Evolutionary conservation across 1,140 invertebrate species (phyloP).

Genomic region (Dendroctonus ponderosae): DNA sequence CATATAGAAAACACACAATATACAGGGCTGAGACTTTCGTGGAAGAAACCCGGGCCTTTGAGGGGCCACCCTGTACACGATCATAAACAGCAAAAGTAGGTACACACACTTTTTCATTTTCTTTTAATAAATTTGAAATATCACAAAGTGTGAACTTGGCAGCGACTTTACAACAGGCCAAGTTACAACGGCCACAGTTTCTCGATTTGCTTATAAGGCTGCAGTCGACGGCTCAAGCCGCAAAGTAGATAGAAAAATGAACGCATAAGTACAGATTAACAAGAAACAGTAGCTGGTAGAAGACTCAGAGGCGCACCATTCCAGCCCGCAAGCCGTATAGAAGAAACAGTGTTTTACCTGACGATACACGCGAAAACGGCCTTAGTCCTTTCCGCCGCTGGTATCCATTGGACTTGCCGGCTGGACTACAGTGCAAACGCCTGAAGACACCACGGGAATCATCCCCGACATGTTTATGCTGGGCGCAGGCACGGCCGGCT

Average conservation of each 20-base stretch:
- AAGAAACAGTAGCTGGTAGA: background rate
- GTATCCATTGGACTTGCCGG: conserved; percentile 69
- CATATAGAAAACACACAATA: too few species aligned
- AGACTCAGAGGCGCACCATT: background rate
- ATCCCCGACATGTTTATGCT: conserved; percentile 16
- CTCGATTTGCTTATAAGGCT: background rate
- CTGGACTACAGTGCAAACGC: conserved; percentile 44
- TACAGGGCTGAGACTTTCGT: too few species aligned
- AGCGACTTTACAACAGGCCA: too few species aligned
- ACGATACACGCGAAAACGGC: background rate
- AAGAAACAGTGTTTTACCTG: background rate
- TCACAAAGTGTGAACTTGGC: too few species aligned
- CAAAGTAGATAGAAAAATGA: background rate
- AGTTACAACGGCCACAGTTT: too few species aligned
- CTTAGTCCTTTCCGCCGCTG: conserved; percentile 51
- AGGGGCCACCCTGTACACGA: too few species aligned
- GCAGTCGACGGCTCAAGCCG: background rate
- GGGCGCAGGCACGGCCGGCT: conserved; percentile 65
- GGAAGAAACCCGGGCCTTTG: too few species aligned
- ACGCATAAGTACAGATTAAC: background rate
- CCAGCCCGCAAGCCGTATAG: background rate
- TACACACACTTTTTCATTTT: too few species aligned
- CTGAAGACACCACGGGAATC: background rate
- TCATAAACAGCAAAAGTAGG: too few species aligned
- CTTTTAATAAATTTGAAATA: too few species aligned